Percentiles rank a stretch among this genome's conserved stretches.
Evolutionary conservation across 1,140 invertebrate genomes (phyloP).

Genomic region (Colletes gigas): DNA sequence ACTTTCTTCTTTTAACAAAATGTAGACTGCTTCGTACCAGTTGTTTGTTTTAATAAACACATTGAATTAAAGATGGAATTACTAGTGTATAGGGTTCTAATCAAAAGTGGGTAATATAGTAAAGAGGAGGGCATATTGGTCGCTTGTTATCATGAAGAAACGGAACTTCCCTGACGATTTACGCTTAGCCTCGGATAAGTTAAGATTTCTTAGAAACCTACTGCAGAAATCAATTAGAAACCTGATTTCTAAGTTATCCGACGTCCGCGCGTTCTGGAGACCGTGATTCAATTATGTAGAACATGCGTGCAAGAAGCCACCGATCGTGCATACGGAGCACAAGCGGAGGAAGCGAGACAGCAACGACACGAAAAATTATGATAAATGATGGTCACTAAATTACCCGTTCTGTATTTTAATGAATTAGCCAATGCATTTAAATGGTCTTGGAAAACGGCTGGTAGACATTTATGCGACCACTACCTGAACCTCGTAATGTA

Average conservation of each 20-base stretch:
- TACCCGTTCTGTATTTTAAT: constrained; percentile 68
- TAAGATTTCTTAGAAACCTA: neutral
- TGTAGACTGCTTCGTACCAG: too few relatives aligned
- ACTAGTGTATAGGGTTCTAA: too few relatives aligned
- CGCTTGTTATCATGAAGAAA: neutral
- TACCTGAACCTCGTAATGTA: neutral
- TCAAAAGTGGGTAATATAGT: too few relatives aligned
- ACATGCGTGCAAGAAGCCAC: constrained; percentile 47
- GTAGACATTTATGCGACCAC: constrained; percentile 53
- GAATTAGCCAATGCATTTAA: constrained; percentile 67
- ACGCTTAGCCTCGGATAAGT: neutral
- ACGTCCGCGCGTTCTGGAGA: constrained; percentile 4
- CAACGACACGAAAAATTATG: constrained; percentile 62
- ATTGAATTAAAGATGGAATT: too few relatives aligned
- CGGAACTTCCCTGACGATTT: neutral
- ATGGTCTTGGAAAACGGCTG: constrained; percentile 61
- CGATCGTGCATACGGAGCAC: constrained; percentile 13
- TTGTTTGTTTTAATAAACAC: too few relatives aligned
- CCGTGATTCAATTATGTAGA: constrained; percentile 60
- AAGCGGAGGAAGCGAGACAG: neutral
- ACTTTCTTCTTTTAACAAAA: too few relatives aligned
- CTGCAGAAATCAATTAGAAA: constrained; percentile 34
- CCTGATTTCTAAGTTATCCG: neutral
- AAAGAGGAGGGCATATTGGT: neutral
- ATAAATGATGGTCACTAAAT: constrained; percentile 64